Conservation (phyloP, 2,113 vertebrate species). For the Sorex araneus region DNA sequence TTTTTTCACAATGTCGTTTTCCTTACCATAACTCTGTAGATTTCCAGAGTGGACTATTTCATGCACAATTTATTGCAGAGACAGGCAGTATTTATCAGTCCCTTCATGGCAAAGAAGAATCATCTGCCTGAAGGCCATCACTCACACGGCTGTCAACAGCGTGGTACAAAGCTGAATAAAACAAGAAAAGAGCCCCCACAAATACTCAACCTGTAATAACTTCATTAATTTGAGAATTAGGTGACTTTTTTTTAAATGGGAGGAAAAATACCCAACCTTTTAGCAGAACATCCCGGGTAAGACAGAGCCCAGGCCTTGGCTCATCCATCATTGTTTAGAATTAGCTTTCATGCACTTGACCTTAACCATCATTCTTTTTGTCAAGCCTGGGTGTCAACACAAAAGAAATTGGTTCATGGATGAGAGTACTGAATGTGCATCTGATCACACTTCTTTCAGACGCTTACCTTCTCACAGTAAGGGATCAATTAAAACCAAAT, state of each 20-base stretch:
- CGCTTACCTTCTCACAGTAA: slow-evolving; percentile 82
- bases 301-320: slow-evolving; percentile 76
- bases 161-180: slow-evolving; percentile 68
- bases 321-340: slow-evolving; percentile 85
- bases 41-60: slow-evolving; percentile 71
- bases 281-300: slow-evolving; percentile 82
- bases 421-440: slow-evolving; percentile 70
- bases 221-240: slow-evolving; percentile 89
- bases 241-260: slow-evolving; percentile 78
- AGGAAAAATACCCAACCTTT: slow-evolving; percentile 63
- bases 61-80: slow-evolving; percentile 80
- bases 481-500: slow-evolving; percentile 84
- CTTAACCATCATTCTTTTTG: slow-evolving; percentile 85
- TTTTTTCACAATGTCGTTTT: slow-evolving; percentile 66
- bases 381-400: slow-evolving; percentile 80
- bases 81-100: slow-evolving; percentile 79
- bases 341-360: slow-evolving; percentile 86
- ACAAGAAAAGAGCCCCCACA: slow-evolving; percentile 57
- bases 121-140: slow-evolving; percentile 85
- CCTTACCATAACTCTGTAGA: slow-evolving; percentile 76
- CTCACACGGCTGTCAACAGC: slow-evolving; percentile 81
- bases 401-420: slow-evolving; percentile 77
- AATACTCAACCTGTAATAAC: slow-evolving; percentile 77
- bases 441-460: slow-evolving; percentile 75
- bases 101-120: slow-evolving; percentile 83